Base-by-base conservation (phyloP, 2,113 vertebrate species). In the Brachyistius frenatus region DNA sequence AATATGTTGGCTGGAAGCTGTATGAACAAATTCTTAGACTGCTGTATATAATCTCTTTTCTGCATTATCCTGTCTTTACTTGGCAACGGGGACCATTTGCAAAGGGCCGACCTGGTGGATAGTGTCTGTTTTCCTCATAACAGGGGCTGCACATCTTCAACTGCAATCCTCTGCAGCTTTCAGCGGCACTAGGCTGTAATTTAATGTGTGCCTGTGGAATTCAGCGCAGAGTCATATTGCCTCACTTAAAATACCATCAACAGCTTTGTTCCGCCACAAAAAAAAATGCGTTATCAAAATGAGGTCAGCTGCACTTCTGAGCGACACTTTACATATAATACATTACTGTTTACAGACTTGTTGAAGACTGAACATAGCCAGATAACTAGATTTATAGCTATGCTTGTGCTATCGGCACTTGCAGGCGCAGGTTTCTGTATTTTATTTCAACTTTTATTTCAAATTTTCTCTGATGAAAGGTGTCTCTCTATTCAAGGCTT, bases 211-310 rank as follows among this genome's bases (percentile, higher is more conserved):
- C 69, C 66, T 92, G 79, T 90, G 84, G 89, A 91, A 89, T 88
- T 83, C 79, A 86, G 57, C 1, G 36, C 41, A 10, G 70, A 88
- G 90, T 90, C 81, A 82, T 73, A 80, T 83, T 87, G 89, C 88
- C 79, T 79, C 66, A 85, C 80, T 23, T 76, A 85, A 94, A 93
- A 94, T 88, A 81, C 89, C 90, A 91, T 92, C 88, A 92, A 90
- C 82, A 85, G 91, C 88, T 94, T 93, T 87, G 88, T 92, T 93
- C 88, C 88, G 72, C 88, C 76, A 66, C 71, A 84, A 87, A 89
- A 86, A 69, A 69, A 90, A 89, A 90, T 73, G 76, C 66, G 75
- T 90, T 86, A 67, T 54, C 57, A 82, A 87, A 92, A 91, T 60
- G 68, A 82, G 88, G 90, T 84, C 90, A 87, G 76, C 60, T 35